Conservation (phyloP, 2,888 invertebrate species). For the Scaptomyza parva region DNA sequence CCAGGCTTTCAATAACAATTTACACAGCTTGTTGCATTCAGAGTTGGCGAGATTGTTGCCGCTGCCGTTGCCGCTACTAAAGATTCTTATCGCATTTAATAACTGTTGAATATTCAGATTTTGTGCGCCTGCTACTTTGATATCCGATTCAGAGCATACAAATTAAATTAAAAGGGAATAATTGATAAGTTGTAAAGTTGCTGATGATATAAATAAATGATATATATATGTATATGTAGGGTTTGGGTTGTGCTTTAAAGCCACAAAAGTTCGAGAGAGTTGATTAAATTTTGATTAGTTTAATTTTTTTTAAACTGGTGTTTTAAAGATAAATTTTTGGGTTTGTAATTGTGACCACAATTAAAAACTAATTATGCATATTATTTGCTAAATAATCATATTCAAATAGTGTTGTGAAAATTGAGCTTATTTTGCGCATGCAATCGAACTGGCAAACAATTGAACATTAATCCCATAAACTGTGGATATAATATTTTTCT, state of each 20-base stretch:
- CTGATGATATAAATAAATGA: constrained; percentile 9
- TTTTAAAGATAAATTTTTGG: neutral
- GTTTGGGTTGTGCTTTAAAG: constrained; percentile 23
- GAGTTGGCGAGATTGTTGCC: constrained; percentile 9
- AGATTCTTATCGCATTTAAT: constrained; percentile 56
- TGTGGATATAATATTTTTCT: constrained; percentile 17
- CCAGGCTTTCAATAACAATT: constrained; percentile 63
- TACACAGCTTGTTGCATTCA: constrained; percentile 53
- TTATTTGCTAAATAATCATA: constrained; percentile 5
- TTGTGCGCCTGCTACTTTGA: constrained; percentile 46
- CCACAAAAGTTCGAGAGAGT: constrained; percentile 1
- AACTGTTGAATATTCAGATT: constrained; percentile 59
- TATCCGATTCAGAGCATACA: constrained; percentile 32
- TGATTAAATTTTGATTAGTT: neutral
- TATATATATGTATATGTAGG: no score
- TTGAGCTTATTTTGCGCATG: constrained; percentile 3
- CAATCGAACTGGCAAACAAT: constrained; percentile 15
- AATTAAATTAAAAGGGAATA: constrained; percentile 54
- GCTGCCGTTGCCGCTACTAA: constrained; percentile 9
- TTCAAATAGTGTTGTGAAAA: constrained; percentile 19
- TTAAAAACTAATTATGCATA: constrained; percentile 3
- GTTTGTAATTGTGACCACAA: constrained; percentile 1
- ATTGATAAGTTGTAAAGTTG: constrained; percentile 38
- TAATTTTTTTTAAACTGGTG: no score
- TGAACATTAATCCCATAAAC: constrained; percentile 18